Base-by-base conservation (phyloP, 2,888 invertebrate species). In the Xestia ashworthii region DNA sequence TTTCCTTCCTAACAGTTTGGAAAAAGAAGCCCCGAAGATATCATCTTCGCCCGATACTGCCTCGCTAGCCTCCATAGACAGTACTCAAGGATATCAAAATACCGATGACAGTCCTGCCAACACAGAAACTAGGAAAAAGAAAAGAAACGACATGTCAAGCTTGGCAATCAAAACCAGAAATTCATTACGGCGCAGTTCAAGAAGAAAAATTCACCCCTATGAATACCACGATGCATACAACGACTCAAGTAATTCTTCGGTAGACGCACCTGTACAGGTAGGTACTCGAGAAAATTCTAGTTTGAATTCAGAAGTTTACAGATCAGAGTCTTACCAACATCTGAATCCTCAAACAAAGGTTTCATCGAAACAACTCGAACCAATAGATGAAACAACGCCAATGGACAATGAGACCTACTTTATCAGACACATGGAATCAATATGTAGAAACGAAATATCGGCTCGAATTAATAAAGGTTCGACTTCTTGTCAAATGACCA, bases 1-100 rank as follows among this genome's bases (percentile, higher is more conserved):
- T 86, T 87, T 91, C 90, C 86, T 86, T 87, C 78, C 84, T 86
- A 86, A 90, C 94, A 95, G 95, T 89, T 67, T 77, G 25, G 69
- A 78, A 76, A 87, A 32, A 9, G 11, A 89, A 79, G 67, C 84
- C 16, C 19, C 69, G 25, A 83, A 81, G 87, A 86, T 84, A 89
- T 84, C 77, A 76, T 86, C 81, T 70, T 66, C 90, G 19, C 91
- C 92, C 38, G 91, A 91, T 38, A 89, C 90, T 50, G 85, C 76
- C 8, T 87, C 91, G 11, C 75, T 83, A 32, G 84, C 91, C 67
- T 93, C 94, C 1, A 76, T 93, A 68, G 95, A 95, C 62, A 95
- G 94, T 81, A 93, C 92, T n/a, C 94, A 94, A 85, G 95, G 94
- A 4, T 95, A 96, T 82, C 93, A 93, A 89, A 95, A 96, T 76